Conservation (phyloP, 1,140 invertebrate species). For the Drosophila eugracilis region DNA sequence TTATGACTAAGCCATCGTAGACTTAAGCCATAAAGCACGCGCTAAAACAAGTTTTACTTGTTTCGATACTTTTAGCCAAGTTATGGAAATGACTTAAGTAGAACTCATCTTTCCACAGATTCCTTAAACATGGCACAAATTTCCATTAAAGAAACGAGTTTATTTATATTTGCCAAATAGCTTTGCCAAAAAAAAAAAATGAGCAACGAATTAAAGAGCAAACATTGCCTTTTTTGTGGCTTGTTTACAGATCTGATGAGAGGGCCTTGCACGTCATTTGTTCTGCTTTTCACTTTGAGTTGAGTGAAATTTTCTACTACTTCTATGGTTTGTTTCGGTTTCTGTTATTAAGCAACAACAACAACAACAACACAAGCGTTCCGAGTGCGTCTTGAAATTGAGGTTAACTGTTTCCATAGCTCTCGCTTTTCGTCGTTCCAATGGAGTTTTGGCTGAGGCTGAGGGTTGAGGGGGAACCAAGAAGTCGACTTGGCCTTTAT, state of each 20-base stretch:
- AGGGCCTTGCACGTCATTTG: constrained; percentile 58
- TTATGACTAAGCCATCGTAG: constrained; percentile 71
- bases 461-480: constrained; percentile 1
- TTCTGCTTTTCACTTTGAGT: constrained; percentile 80
- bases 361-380: constrained; percentile 52
- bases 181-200: constrained; percentile 66
- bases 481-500: constrained; percentile 73
- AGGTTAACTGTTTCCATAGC: constrained; percentile 76
- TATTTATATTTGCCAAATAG: constrained; percentile 54
- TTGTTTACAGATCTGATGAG: constrained; percentile 47
- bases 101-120: constrained; percentile 62
- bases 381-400: constrained; percentile 77
- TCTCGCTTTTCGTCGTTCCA: constrained; percentile 71
- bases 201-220: constrained; percentile 10
- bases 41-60: constrained; percentile 67
- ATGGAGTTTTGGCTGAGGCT: neutral
- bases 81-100: constrained; percentile 60
- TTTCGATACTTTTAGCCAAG: constrained; percentile 40
- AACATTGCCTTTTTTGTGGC: constrained; percentile 9
- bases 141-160: constrained; percentile 61
- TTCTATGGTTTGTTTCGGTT: constrained; percentile 55
- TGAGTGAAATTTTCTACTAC: constrained; percentile 74
- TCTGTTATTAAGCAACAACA: constrained; percentile 72
- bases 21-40: constrained; percentile 57
- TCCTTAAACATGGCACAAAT: constrained; percentile 50